Base-by-base conservation (phyloP, 2,797 vertebrate species). In the Adelosebastes latens region DNA sequence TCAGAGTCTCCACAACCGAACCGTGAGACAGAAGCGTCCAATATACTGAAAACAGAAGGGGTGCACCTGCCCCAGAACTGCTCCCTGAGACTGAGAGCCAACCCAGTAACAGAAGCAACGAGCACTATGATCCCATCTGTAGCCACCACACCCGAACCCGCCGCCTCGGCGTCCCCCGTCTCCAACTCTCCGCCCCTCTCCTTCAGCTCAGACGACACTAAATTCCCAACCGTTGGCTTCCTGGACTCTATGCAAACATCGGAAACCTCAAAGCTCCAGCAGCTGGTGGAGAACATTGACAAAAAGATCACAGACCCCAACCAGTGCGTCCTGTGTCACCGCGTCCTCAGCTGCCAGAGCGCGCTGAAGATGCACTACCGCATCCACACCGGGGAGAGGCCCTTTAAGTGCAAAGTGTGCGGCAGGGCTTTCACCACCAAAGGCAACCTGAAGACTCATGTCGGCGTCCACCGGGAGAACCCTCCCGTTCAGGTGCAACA, bases 321-420 rank as follows among this genome's bases (percentile, higher is more conserved):
- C 95, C 97, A 99, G 91, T 99, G 99, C 0, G 92, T 97, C 89
- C 97, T 99, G 89, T 99, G 99, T 91, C 97, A 97, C 92, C 97
- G 98, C 0, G 97, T 99, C 80, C 97, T 99, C 87, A 99, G 98
- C 94, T 99, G 99, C 91, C 98, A 98, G 95, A 99, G 98, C 0
- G 98, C 99, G 3, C 96, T 99, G 79, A 99, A 97, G 95, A 99
- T 99, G 99, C 99, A 99, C 94, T 98, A 99, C 88, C 96, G 98
- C 88, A 98, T 98, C 5, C 99, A 99, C 96, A 99, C 98, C 0
- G 98, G 98, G 12, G 98, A 99, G 92, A 95, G 98, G 91, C 99
- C 99, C 79, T 99, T 97, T 90, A 99, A 97, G 92, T 99, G 98
- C 92, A 99, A 97, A 94, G 96, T 99, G 87, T 99, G 99, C 20